Conservation (phyloP, 1,140 invertebrate species). For the Rhynchophorus ferrugineus region DNA sequence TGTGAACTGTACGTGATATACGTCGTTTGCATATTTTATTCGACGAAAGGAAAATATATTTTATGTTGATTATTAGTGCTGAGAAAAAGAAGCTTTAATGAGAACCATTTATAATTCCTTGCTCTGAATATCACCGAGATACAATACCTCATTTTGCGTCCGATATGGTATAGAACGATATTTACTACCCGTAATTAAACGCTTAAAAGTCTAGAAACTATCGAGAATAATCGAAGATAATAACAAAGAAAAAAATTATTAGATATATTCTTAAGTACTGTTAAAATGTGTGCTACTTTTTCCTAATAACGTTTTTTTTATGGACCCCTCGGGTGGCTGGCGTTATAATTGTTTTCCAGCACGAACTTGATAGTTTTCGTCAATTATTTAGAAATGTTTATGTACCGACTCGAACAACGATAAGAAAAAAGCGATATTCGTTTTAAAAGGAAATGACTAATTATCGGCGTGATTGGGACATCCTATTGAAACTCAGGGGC, state of each 20-base stretch:
- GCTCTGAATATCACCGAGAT: not conserved
- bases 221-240: slow-evolving; percentile 9
- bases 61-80: too few species aligned
- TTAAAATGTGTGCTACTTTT: slow-evolving; percentile 10
- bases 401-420: not conserved
- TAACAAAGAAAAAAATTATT: slow-evolving; percentile 5
- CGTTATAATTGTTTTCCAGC: slow-evolving; percentile 9
- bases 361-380: slow-evolving; percentile 4
- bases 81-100: too few species aligned
- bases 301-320: slow-evolving; percentile 4
- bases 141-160: not conserved
- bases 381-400: not conserved
- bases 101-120: too few species aligned
- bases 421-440: not conserved
- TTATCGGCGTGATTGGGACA: too few species aligned
- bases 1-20: too few species aligned
- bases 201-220: slow-evolving; percentile 5
- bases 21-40: too few species aligned
- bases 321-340: not conserved
- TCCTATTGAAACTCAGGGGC: too few species aligned
- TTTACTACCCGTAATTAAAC: slow-evolving; percentile 5
- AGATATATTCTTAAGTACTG: slow-evolving; percentile 8
- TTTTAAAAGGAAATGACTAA: too few species aligned
- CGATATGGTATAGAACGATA: not conserved
- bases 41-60: too few species aligned